Percentiles rank a stretch among this genome's conserved stretches.
phyloP scores from a whole-genome alignment of 2,888 invertebrate genomes.

The Marronus borbonicus region DNA sequence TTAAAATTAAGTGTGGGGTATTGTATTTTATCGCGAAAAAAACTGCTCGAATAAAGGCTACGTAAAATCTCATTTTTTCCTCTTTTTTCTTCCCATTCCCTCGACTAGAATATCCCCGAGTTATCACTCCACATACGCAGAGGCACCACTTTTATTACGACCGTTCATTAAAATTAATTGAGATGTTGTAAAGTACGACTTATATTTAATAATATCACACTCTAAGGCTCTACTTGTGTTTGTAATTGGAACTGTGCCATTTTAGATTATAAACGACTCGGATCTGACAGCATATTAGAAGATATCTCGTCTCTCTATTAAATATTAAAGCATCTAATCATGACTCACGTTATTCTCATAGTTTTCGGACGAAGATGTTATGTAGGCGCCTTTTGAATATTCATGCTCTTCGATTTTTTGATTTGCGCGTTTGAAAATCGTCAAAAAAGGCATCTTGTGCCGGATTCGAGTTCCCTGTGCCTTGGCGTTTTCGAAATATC shows the following conservation, averaged over 20 bases:
- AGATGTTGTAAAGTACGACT: conserved; percentile 15
- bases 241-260: conserved; percentile 35
- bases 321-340: conserved; percentile 21
- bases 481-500: no score
- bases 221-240: neutral
- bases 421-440: no score
- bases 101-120: no score
- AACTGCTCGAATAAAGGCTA: neutral
- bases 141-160: no score
- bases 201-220: neutral
- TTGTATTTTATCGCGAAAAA: neutral
- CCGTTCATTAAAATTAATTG: conserved; percentile 18
- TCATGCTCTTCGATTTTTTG: no score
- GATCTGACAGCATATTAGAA: neutral
- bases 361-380: neutral
- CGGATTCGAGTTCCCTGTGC: no score
- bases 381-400: neutral
- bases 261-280: neutral
- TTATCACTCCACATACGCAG: neutral
- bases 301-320: conserved; percentile 1
- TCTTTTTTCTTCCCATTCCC: no score
- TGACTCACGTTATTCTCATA: conserved; percentile 8
- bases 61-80: no score
- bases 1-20: neutral
- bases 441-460: no score